Conservation (phyloP, 2,113 vertebrate species). For the Oceanites oceanicus region DNA sequence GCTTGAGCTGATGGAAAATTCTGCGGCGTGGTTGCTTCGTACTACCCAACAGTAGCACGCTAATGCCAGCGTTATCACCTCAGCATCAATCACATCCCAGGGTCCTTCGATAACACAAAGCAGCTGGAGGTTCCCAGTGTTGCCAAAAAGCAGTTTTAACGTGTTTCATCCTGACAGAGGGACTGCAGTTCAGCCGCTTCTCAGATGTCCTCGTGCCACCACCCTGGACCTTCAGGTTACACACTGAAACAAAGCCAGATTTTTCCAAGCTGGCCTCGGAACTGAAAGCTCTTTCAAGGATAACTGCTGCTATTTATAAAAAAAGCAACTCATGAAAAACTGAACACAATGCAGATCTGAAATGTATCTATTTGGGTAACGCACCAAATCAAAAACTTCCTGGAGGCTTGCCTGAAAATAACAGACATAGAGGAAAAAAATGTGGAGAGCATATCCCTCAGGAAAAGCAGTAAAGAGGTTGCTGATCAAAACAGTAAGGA, state of each 20-base stretch:
- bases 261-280: neutral
- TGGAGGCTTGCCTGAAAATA: neutral
- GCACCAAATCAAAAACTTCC: neutral
- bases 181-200: neutral
- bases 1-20: neutral
- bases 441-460: neutral
- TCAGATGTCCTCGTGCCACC: fast-evolving
- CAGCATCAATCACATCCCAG: neutral
- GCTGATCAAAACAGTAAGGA: neutral
- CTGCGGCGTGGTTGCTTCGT: fast-evolving
- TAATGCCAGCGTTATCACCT: neutral
- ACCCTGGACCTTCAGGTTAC: neutral
- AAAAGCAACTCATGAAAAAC: neutral
- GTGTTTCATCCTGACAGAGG: neutral
- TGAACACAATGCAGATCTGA: neutral
- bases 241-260: fast-evolving
- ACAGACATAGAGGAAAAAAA: neutral
- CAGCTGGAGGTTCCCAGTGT: neutral
- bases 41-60: fast-evolving
- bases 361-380: neutral
- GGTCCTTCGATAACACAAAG: neutral
- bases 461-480: neutral
- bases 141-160: neutral
- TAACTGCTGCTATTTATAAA: neutral
- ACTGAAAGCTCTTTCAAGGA: neutral